phyloP scores from a whole-genome alignment of 2,888 invertebrate species.

The Netelia virgata region DNA sequence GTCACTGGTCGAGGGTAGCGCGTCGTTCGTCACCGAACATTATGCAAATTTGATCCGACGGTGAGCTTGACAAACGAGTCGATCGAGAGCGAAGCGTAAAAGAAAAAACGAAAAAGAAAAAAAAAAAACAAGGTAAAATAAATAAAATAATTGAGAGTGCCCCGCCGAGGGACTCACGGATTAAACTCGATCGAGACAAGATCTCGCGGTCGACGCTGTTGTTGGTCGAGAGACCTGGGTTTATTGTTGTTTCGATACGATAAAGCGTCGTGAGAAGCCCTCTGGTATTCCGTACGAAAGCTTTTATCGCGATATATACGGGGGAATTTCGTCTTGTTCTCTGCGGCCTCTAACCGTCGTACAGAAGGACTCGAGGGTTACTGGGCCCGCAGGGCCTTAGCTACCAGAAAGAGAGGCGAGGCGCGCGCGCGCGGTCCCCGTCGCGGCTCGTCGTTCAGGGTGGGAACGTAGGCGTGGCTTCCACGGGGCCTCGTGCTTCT shows the following conservation, averaged over 20 bases:
- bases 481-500: constrained; percentile 50
- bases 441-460: constrained; percentile 63
- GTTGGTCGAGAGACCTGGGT: too few species aligned
- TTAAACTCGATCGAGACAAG: too few species aligned
- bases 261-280: not conserved
- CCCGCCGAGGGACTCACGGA: constrained; percentile 21
- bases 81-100: not conserved
- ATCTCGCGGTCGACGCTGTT: not conserved
- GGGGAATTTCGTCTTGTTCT: constrained; percentile 72
- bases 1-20: not conserved
- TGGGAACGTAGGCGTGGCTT: constrained; percentile 74
- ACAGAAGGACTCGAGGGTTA: constrained; percentile 85
- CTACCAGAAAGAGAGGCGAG: constrained; percentile 81
- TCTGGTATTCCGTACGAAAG: constrained; percentile 7
- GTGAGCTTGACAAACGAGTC: constrained; percentile 26
- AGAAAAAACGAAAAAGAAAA: too few species aligned
- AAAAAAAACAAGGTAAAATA: not conserved
- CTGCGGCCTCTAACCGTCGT: constrained; percentile 82
- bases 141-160: constrained; percentile 17
- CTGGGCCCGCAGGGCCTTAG: constrained; percentile 85
- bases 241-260: not conserved
- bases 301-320: constrained; percentile 45
- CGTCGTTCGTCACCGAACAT: constrained; percentile 39
- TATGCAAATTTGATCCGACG: constrained; percentile 37
- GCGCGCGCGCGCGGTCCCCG: constrained; percentile 60